Conservation (phyloP, 1,140 invertebrate genomes). For the Babylonia areolata region DNA sequence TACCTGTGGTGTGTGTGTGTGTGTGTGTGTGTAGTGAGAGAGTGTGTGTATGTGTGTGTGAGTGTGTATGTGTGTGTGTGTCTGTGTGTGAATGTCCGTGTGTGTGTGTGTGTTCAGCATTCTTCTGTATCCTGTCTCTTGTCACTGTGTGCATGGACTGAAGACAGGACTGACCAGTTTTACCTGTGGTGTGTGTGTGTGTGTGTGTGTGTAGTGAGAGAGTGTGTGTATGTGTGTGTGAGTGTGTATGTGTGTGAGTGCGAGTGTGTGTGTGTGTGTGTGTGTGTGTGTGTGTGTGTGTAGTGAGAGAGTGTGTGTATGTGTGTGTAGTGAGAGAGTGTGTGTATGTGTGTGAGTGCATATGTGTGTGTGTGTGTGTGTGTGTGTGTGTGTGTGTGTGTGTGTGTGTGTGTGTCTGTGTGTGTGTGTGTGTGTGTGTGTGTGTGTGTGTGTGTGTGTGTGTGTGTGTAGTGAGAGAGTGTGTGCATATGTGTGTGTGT, state of each 20-base stretch:
- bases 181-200: constrained; percentile 21
- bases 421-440: background rate
- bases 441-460: constrained; percentile 2
- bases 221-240: constrained; percentile 1
- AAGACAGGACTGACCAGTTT: no score
- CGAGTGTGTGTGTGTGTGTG: no score
- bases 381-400: background rate
- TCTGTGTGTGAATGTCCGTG: background rate
- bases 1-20: no score
- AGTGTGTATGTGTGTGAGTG: background rate
- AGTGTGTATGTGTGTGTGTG: background rate
- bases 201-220: constrained; percentile 9
- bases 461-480: constrained; percentile 14
- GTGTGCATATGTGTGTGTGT: background rate
- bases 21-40: no score
- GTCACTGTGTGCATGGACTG: no score
- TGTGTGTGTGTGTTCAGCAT: background rate
- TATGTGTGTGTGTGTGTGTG: background rate
- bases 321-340: no score
- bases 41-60: no score
- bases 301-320: no score
- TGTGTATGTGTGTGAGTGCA: no score
- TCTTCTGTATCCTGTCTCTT: no score
- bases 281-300: no score
- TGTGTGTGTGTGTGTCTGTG: background rate